Conservation (phyloP, 2,113 vertebrate species). For the Mastomys coucha region DNA sequence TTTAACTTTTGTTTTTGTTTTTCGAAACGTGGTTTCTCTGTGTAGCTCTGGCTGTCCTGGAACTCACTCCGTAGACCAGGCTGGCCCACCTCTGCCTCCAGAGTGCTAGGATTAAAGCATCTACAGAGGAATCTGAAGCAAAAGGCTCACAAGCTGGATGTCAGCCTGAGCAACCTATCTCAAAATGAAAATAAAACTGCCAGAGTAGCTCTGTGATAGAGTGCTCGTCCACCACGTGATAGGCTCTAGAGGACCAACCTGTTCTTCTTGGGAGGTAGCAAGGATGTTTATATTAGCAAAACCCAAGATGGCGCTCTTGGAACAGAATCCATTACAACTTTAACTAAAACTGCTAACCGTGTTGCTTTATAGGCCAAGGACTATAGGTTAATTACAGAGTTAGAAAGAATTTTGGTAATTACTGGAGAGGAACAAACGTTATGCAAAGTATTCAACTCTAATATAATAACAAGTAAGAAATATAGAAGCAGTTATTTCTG, state of each 20-base stretch:
- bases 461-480: background rate
- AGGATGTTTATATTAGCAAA: background rate
- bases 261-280: too few relatives aligned
- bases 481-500: slow-evolving; percentile 8
- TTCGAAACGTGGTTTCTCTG: background rate
- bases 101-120: background rate
- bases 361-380: slow-evolving; percentile 31
- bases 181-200: background rate
- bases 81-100: background rate
- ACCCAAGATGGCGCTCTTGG: background rate
- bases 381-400: background rate
- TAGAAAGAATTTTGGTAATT: background rate
- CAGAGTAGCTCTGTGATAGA: too few relatives aligned
- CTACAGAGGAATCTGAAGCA: background rate
- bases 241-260: background rate
- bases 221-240: background rate
- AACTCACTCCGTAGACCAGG: background rate
- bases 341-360: slow-evolving; percentile 25
- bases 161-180: background rate
- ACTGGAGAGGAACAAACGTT: slow-evolving; percentile 3
- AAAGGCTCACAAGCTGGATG: background rate
- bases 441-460: background rate
- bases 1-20: background rate
- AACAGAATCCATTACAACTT: background rate
- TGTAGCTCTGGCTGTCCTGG: background rate